Percentiles rank a stretch among this genome's conserved stretches.
Conservation (phyloP, 2,888 invertebrate species). For the Laspeyria flexula region DNA sequence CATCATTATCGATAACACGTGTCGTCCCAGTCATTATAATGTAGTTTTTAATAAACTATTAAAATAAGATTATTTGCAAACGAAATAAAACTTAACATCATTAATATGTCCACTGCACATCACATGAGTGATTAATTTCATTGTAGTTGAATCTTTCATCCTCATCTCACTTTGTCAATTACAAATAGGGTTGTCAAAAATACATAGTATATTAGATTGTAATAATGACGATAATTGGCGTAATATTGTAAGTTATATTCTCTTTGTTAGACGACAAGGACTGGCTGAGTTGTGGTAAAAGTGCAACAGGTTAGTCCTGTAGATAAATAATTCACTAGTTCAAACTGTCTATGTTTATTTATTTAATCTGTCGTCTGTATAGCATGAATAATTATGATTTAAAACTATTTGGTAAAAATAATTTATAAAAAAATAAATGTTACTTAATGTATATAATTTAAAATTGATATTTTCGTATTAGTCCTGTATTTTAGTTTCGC, state of each 20-base stretch:
- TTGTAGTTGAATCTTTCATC: too few species aligned
- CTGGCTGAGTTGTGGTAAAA: conserved; percentile 84
- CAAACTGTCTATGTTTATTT: conserved; percentile 24
- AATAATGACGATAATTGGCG: conserved; percentile 9
- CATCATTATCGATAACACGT: too few species aligned
- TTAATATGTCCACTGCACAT: too few species aligned
- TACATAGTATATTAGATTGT: not conserved
- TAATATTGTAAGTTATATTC: conserved; percentile 44
- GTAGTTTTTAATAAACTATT: too few species aligned
- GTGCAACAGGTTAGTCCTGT: conserved; percentile 82
- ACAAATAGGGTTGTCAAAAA: too few species aligned
- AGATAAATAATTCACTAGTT: conserved; percentile 20
- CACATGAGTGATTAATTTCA: too few species aligned
- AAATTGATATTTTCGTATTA: conserved; percentile 7
- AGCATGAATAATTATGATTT: conserved; percentile 30
- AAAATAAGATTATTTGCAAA: too few species aligned
- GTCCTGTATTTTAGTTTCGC: conserved; percentile 4
- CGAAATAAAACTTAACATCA: too few species aligned
- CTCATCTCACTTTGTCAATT: too few species aligned
- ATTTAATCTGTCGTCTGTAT: conserved; percentile 18
- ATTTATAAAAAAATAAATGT: not conserved
- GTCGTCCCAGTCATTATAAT: too few species aligned
- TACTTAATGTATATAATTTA: not conserved
- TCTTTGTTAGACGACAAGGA: conserved; percentile 82
- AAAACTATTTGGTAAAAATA: conserved; percentile 15